Conservation (phyloP, 2,888 invertebrate genomes). For the Dicyrtomina minuta region DNA sequence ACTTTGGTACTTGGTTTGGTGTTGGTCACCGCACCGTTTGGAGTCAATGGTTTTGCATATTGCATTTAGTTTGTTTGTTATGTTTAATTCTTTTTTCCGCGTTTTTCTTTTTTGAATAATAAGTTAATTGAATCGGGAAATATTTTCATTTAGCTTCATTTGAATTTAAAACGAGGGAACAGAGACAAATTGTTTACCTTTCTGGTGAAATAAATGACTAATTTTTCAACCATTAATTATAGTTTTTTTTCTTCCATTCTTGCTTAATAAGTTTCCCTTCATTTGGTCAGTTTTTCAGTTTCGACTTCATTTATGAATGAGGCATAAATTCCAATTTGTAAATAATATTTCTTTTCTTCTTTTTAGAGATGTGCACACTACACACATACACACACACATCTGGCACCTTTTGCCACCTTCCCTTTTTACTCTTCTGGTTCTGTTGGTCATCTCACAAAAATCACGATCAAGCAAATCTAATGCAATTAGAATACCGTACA, state of each 20-base stretch:
- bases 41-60: no score
- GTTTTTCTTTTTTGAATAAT: background rate
- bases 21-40: no score
- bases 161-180: constrained; percentile 13
- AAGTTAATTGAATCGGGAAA: constrained; percentile 9
- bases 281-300: background rate
- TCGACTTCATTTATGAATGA: no score
- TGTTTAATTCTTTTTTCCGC: no score
- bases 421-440: no score
- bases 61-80: no score
- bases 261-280: background rate
- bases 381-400: no score
- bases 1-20: no score
- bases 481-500: no score
- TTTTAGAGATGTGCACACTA: background rate
- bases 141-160: constrained; percentile 10
- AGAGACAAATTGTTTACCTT: constrained; percentile 28
- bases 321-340: constrained; percentile 1
- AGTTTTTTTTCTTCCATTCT: background rate
- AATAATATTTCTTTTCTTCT: background rate
- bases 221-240: constrained; percentile 26
- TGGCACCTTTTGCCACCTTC: no score
- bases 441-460: no score
- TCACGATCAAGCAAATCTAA: no score
- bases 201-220: constrained; percentile 15